phyloP scores from a whole-genome alignment of 2,797 vertebrate species.

The Pygocentrus nattereri region DNA sequence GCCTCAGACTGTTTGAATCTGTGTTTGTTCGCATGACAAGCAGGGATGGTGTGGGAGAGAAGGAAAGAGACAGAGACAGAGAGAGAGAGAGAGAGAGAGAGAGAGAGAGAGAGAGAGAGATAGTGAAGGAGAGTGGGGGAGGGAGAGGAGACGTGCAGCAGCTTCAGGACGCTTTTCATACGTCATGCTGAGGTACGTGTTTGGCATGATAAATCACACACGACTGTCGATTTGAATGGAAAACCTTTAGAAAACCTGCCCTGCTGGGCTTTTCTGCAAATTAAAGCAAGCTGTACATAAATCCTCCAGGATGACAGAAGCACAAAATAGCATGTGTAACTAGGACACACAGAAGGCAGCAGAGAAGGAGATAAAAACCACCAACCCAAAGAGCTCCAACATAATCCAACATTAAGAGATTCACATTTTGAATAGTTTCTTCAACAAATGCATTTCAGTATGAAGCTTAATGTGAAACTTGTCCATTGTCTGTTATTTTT shows the following conservation, averaged over 20 bases:
- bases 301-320: neutral
- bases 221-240: conserved; percentile 8
- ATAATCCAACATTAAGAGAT: neutral
- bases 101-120: conserved; percentile 46
- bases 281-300: conserved; percentile 5
- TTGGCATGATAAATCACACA: conserved; percentile 54
- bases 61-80: conserved; percentile 7
- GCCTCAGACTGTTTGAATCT: conserved; percentile 49
- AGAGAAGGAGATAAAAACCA: neutral
- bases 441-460: neutral
- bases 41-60: conserved; percentile 27
- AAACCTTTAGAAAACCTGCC: conserved; percentile 5
- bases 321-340: conserved; percentile 19
- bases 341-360: conserved; percentile 22
- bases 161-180: conserved; percentile 46
- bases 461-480: neutral
- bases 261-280: neutral
- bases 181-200: conserved; percentile 60
- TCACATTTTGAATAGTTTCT: neutral
- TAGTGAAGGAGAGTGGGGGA: conserved; percentile 44
- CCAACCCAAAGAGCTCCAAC: neutral
- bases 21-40: conserved; percentile 58
- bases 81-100: conserved; percentile 14
- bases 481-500: neutral
- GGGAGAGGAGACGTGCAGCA: conserved; percentile 17